phyloP scores from a whole-genome alignment of 2,888 invertebrate species.

The Limenitis camilla region DNA sequence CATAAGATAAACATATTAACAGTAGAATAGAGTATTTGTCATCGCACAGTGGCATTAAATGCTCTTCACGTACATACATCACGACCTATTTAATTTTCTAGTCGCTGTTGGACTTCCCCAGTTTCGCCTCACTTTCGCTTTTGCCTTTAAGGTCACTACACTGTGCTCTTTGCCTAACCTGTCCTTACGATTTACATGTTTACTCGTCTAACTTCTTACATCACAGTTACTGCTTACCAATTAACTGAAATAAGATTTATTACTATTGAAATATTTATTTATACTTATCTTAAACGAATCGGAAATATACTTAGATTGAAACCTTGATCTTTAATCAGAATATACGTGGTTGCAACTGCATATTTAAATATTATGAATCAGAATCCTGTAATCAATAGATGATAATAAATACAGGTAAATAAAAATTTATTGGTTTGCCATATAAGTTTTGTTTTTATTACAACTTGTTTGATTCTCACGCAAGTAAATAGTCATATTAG shows the following conservation, averaged over 20 bases:
- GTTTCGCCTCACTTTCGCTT: slow-evolving; percentile 39
- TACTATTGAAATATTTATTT: slow-evolving; percentile 4
- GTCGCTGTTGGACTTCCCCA: slow-evolving; percentile 39
- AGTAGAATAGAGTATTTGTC: slow-evolving; percentile 9
- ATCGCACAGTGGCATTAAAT: slow-evolving; percentile 22
- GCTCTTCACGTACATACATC: slow-evolving; percentile 27
- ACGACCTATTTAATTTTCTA: slow-evolving; percentile 33
- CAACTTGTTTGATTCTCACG: too few relatives aligned
- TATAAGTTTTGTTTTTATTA: too few relatives aligned
- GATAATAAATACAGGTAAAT: too few relatives aligned
- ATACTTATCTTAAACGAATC: slow-evolving; percentile 11
- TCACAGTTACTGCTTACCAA: background rate
- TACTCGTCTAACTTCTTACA: slow-evolving; percentile 5
- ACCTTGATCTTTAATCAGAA: slow-evolving; percentile 18
- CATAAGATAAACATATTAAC: background rate
- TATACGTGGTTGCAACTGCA: slow-evolving; percentile 1
- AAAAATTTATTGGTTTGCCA: too few relatives aligned
- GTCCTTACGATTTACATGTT: slow-evolving; percentile 10
- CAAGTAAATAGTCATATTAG: too few relatives aligned
- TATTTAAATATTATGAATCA: slow-evolving; percentile 8
- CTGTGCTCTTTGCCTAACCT: slow-evolving; percentile 17
- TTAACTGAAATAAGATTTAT: slow-evolving; percentile 13
- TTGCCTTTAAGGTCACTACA: slow-evolving; percentile 22
- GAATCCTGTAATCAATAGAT: background rate
- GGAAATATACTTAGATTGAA: slow-evolving; percentile 10